Evolutionary conservation across 2,113 vertebrate species (phyloP), one percentile per base, ranked within the genome.

Genomic region (Dipodomys merriami): DNA sequence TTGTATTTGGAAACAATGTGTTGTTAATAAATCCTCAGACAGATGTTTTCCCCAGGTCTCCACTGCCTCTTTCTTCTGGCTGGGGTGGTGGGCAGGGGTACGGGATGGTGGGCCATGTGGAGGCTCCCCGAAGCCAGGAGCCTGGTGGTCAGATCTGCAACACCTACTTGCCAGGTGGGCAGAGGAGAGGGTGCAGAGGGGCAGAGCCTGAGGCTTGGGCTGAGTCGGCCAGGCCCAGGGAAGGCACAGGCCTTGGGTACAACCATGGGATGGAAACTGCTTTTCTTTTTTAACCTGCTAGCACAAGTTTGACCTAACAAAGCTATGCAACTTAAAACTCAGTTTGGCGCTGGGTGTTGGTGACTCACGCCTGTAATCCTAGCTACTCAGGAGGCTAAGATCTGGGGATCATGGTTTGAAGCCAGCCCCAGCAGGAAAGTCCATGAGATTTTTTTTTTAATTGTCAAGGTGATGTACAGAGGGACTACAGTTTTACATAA

Each of bases 1-100:
- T 97, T 97, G 97, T 97, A 96, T 96, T 95, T 97, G 95, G 80
- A 95, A 90, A 94, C 87, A 64, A 86, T 22, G 96, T 96, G 96
- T 96, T 97, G 96, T 39, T 97, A 97, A 97, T 97, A 97, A 97
- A 97, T 90, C 85, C 94, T 35, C 44, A 94, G 74, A 85, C 73
- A 44, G 95, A 88, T 81, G 95, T 97, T 97, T 97, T 96, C 94
- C 82, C 69, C 22, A 0, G 0, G 91, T 33, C 82, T 95, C 92
- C 10, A 5, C 53, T 76, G 94, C 82, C 88, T 95, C 89, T 94
- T 97, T 86, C 80, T 94, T 94, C n/a, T 1, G 13, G 79, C 13
- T 27, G 29, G 72, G 65, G 68, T 30, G 2, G 0, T 12, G 57
- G 83, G 5, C 1, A 27, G 53, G 62, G 19, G 30, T 6, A 57